Conservation (phyloP, 1,140 invertebrate species). For the Vanessa atalanta region DNA sequence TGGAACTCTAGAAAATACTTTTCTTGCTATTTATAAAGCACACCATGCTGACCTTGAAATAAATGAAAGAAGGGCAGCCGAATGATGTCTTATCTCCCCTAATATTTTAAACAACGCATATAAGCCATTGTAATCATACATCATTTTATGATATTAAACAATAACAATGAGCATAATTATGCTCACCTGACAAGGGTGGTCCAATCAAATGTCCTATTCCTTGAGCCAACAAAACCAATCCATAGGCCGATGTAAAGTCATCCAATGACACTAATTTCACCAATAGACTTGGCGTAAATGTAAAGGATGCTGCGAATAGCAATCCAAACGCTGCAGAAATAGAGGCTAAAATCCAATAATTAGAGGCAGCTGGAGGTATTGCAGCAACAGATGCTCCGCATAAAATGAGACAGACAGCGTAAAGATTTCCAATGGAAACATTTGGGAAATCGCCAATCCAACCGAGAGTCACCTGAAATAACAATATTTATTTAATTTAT, state of each 20-base stretch:
- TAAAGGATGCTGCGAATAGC: constrained; percentile 92
- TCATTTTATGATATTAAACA: too few relatives aligned
- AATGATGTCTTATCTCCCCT: too few relatives aligned
- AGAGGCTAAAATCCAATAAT: constrained; percentile 82
- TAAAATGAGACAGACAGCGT: constrained; percentile 87
- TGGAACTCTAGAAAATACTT: too few relatives aligned
- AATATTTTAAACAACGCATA: too few relatives aligned
- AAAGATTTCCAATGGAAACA: constrained; percentile 90
- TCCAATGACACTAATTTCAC: constrained; percentile 88
- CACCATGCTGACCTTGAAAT: too few relatives aligned
- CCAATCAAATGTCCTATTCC: constrained; percentile 86
- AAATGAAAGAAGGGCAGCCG: too few relatives aligned
- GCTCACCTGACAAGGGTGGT: constrained; percentile 83
- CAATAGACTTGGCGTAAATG: constrained; percentile 91
- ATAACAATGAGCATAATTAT: background rate
- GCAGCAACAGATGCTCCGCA: constrained; percentile 87
- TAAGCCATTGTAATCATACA: too few relatives aligned
- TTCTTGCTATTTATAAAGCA: too few relatives aligned
- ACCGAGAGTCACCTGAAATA: constrained; percentile 88
- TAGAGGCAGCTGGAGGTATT: constrained; percentile 83
- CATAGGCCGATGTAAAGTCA: constrained; percentile 94
- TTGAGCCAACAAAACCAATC: constrained; percentile 91
- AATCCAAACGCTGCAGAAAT: constrained; percentile 88
- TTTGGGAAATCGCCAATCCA: constrained; percentile 93
- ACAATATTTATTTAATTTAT: constrained; percentile 3